These are phyloP conservation scores for Trididemnum miniatum DNA, from an alignment of 23 tunicate species.

Conservation along the genomic window DNA sequence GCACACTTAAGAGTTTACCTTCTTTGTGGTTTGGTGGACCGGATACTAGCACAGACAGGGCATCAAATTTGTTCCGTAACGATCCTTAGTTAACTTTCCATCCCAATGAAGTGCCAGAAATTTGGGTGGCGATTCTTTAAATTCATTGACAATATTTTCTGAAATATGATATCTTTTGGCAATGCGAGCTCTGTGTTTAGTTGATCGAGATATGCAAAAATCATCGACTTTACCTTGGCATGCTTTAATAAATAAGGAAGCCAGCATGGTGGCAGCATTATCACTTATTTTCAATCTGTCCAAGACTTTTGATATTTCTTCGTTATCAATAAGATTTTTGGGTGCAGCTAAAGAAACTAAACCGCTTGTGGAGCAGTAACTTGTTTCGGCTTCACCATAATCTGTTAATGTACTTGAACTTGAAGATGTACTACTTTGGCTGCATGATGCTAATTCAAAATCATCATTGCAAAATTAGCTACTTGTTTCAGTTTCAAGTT, in stretches of 20 bases:
- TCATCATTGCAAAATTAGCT: no score
- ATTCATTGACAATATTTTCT: background rate
- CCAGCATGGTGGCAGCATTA: slow-evolving; percentile 5
- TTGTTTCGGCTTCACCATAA: no score
- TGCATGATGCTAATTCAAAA: no score
- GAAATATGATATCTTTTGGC: background rate
- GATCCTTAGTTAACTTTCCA: no score
- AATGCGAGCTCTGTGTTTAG: background rate
- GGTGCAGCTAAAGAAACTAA: no score
- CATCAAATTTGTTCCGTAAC: background rate
- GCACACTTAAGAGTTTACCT: background rate
- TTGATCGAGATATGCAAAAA: background rate
- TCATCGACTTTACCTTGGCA: background rate
- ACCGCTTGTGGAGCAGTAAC: no score
- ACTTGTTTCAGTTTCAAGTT: no score
- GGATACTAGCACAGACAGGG: background rate
- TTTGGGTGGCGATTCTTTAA: background rate
- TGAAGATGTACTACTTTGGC: background rate
- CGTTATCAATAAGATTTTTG: background rate
- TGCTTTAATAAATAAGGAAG: no score
- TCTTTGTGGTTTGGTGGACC: background rate
- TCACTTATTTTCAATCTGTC: background rate
- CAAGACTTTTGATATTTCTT: background rate
- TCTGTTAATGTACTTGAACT: no score
- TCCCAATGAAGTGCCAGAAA: slow-evolving; percentile 10